Conservation (phyloP, 2,888 invertebrate genomes). For the Empis livida region DNA sequence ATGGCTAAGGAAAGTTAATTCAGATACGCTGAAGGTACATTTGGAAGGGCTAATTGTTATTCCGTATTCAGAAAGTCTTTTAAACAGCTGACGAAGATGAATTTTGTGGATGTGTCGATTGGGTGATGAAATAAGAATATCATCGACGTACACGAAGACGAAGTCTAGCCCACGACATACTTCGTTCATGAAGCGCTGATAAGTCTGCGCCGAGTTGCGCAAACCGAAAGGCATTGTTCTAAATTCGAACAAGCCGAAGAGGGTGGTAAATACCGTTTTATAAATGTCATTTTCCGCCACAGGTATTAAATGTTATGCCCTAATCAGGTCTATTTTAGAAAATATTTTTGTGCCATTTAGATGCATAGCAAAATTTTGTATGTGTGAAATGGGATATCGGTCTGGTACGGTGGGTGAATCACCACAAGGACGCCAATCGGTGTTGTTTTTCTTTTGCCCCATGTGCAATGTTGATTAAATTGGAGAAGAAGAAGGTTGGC, state of each 20-base stretch:
- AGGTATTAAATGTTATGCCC: conserved; percentile 16
- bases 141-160: conserved; percentile 17
- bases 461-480: no score
- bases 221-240: no score
- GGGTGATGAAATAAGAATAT: conserved; percentile 13
- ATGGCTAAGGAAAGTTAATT: not conserved
- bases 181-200: no score
- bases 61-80: not conserved
- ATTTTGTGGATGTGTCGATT: not conserved
- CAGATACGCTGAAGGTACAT: no score
- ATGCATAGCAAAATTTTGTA: not conserved
- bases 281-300: not conserved
- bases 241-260: conserved; percentile 24
- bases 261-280: conserved; percentile 17
- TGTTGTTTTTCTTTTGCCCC: not conserved
- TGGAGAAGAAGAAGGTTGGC: no score
- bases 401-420: not conserved
- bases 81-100: no score
- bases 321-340: conserved; percentile 15
- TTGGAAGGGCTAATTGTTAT: not conserved
- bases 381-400: conserved; percentile 1
- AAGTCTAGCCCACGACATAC: no score
- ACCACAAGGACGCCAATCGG: not conserved
- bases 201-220: no score
- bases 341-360: conserved; percentile 14